These are phyloP conservation scores for Xiphydria camelus DNA, from an alignment of 2,888 invertebrate genomes.

Conservation along the genomic window DNA sequence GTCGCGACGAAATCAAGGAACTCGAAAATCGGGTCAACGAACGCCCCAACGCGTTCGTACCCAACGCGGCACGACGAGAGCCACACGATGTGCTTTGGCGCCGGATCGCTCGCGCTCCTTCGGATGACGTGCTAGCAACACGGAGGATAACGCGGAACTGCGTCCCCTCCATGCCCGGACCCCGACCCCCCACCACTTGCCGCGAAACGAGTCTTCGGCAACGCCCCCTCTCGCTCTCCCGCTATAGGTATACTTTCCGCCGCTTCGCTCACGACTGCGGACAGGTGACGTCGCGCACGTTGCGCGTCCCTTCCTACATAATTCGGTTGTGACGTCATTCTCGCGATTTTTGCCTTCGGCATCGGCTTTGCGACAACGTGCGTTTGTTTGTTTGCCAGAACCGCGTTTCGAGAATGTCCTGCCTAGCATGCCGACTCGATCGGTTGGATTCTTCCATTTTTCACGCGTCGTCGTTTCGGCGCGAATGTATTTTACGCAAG, in stretches of 20 bases:
- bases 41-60: too few relatives aligned
- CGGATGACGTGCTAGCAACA: slow-evolving; percentile 37
- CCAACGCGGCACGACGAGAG: too few relatives aligned
- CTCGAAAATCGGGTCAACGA: neutral
- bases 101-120: neutral
- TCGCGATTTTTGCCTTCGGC: neutral
- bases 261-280: slow-evolving; percentile 17
- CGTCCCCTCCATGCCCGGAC: slow-evolving; percentile 46
- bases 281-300: slow-evolving; percentile 28
- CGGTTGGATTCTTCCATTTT: too few relatives aligned
- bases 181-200: slow-evolving; percentile 37
- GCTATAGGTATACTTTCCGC: slow-evolving; percentile 2
- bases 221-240: slow-evolving; percentile 25
- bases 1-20: slow-evolving; percentile 3
- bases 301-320: slow-evolving; percentile 4
- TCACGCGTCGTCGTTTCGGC: too few relatives aligned
- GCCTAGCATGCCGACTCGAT: too few relatives aligned
- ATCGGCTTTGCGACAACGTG: neutral
- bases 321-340: neutral
- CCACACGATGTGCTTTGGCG: too few relatives aligned
- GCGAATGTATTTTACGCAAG: too few relatives aligned
- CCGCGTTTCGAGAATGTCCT: too few relatives aligned
- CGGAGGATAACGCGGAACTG: slow-evolving; percentile 54
- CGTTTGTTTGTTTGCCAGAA: neutral
- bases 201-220: slow-evolving; percentile 35